Base-by-base conservation (phyloP, 2,888 invertebrate species). In the Pocota personata region DNA sequence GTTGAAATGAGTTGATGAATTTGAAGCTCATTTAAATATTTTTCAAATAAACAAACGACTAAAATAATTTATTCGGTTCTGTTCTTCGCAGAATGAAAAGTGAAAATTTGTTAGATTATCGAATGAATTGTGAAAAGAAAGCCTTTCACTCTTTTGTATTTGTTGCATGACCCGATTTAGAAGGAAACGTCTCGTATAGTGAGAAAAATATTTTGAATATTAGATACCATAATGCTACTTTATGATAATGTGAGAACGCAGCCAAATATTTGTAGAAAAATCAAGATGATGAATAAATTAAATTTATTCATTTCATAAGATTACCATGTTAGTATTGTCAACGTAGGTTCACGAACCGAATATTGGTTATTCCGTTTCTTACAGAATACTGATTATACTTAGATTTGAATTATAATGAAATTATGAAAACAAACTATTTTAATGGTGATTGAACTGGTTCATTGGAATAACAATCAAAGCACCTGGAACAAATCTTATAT, bases 121-220 rank as follows among this genome's bases (percentile, higher is more conserved):
- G 19, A 60, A 72, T 72, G 24, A 24, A 52, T 24, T 50, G 24
- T 16, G 27, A 57, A 30, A 48, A 50, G 73, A 50, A 52, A 75
- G 55, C 27, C 60, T 71, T 71, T 52, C 60, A 30, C 52, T 62
- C 19, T 16, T 12, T 30, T 55, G 8, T 14, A 55, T 43, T 16
- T 55, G 12, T 24, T 37, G n/a, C 40, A 30, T 57, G 55, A 67
- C 66, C 66, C 48, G 16, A 21, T 48, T 62, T 21, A 21, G 12
- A 0, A 16, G 43, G 3, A 6, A 10, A 37, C 8, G 12, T n/a
- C 12, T n/a, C 35, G 10, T 37, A 24, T 24, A 37, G 37, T 37
- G 48, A 21, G 19, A 48, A 48, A 10, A 16, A 19, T 21, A 48
- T 40, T 40, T 40, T 48, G 21, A 21, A 48, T 48, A 48, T n/a